phyloP scores from a whole-genome alignment of 2,888 invertebrate genomes.

The Polymixis lichenea region DNA sequence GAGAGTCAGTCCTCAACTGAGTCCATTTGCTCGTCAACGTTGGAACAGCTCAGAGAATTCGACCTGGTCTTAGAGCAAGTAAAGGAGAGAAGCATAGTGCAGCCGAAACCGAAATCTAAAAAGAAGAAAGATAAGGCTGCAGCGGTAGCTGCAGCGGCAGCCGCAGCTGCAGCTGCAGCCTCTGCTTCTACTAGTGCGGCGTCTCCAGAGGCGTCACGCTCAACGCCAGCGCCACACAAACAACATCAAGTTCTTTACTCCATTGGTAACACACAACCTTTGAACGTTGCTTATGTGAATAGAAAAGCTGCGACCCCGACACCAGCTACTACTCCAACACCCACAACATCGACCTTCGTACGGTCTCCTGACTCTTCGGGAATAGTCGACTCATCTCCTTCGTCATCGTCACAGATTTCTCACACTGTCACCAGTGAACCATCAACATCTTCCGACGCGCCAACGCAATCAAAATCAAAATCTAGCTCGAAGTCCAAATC shows the following conservation, averaged over 20 bases:
- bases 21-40: slow-evolving; percentile 93
- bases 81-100: slow-evolving; percentile 93
- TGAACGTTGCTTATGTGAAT: slow-evolving; percentile 86
- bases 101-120: slow-evolving; percentile 80
- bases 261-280: slow-evolving; percentile 80
- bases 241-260: slow-evolving; percentile 85
- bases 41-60: slow-evolving; percentile 95
- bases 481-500: slow-evolving; percentile 86
- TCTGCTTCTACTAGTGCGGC: slow-evolving; percentile 73
- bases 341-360: slow-evolving; percentile 80
- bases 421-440: slow-evolving; percentile 80
- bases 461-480: slow-evolving; percentile 78
- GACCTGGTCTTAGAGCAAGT: slow-evolving; percentile 95
- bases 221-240: slow-evolving; percentile 73
- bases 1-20: slow-evolving; percentile 86
- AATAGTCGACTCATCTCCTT: slow-evolving; percentile 80
- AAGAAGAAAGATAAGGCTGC: slow-evolving; percentile 74
- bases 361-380: slow-evolving; percentile 86
- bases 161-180: slow-evolving; percentile 44
- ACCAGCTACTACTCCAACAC: slow-evolving; percentile 70
- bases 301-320: slow-evolving; percentile 81
- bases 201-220: slow-evolving; percentile 55
- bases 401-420: slow-evolving; percentile 78
- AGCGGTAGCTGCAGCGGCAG: slow-evolving; percentile 64
- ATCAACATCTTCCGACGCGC: slow-evolving; percentile 70